Base-by-base conservation (phyloP, 2,113 vertebrate genomes). In the Hoplias malabaricus region DNA sequence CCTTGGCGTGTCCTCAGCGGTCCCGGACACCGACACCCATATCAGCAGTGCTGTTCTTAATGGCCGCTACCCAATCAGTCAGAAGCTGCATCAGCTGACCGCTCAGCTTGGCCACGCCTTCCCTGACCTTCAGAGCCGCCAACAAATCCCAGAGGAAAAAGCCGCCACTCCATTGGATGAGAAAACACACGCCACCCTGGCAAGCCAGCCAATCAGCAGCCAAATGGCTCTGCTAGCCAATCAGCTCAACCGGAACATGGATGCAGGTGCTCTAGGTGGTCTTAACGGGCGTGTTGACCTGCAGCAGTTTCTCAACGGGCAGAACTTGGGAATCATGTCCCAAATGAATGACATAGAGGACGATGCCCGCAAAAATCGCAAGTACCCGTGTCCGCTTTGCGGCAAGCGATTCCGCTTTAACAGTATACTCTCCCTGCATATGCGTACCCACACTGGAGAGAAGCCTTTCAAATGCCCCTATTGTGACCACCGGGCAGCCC, bases 341-440 rank as follows among this genome's bases (percentile, higher is more conserved):
- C 96, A 99, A 87, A 99, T 99, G 96, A 99, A 96, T 0, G 97
- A 98, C 82, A 99, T 98, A 4, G 97, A 99, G 91, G 98, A 99
- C 1, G 98, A 99, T 0, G 96, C 98, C 59, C 94, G 96, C 78
- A 99, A 98, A 86, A 98, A 98, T 86, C 93, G 97, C 6, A 99
- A 99, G 89, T 99, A 99, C 86, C 98, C 97, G 0, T 99, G 98
- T 84, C 96, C 96, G 0, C 89, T 99, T 9, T 99, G 98, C 11
- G 98, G 98, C 80, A 99, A 99, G 77, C 96, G 98, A 67, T 99
- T 99, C 79, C 96, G 98, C 33, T 99, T 99, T 78, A 99, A 99
- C 91, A 99, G 98, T 88, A 99, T 99, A 83, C 91, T 99, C n/a
- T 99, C 97, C 0, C 92, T 99, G 27, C 98, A 99, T 88, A 99